These are phyloP conservation scores for Plestiodon gilberti DNA, from an alignment of 2,113 vertebrate genomes.

Conservation along the genomic window DNA sequence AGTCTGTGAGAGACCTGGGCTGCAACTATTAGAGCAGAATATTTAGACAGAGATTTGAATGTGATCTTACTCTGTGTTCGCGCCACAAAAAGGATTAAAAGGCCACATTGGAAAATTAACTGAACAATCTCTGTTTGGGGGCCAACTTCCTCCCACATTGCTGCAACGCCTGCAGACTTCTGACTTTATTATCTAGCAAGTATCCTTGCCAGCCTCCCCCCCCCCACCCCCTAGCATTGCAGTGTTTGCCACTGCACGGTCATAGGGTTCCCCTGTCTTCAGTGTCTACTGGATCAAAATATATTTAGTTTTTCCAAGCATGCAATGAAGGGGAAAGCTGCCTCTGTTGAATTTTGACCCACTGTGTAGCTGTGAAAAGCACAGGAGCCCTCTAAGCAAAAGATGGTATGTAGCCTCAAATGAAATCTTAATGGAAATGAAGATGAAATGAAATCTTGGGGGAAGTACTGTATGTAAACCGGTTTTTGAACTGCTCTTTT, in stretches of 20 bases:
- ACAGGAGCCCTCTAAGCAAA: not conserved
- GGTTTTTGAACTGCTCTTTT: no score
- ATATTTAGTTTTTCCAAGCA: not conserved
- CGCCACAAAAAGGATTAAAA: not conserved
- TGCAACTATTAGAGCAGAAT: not conserved
- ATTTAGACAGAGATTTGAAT: not conserved
- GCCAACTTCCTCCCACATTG: not conserved
- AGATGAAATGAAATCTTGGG: not conserved
- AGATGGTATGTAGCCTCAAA: not conserved
- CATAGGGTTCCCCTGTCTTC: not conserved
- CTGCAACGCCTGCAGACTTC: not conserved
- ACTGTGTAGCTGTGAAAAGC: not conserved
- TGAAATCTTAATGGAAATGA: not conserved
- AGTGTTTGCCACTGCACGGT: not conserved
- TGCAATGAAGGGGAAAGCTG: not conserved
- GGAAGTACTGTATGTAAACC: no score
- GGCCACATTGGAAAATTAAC: not conserved
- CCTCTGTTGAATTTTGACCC: not conserved
- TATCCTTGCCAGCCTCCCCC: no score
- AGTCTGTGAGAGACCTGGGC: not conserved
- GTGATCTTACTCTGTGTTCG: accelerated
- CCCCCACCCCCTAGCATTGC: not conserved
- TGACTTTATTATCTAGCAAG: no score
- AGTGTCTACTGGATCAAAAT: not conserved
- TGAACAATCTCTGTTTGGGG: not conserved